A percentile compares a stretch with the other conserved stretches of the same genome.
Evolutionary conservation across 1,140 invertebrate species (phyloP).

Genomic region (Aphelinus atriplicis): DNA sequence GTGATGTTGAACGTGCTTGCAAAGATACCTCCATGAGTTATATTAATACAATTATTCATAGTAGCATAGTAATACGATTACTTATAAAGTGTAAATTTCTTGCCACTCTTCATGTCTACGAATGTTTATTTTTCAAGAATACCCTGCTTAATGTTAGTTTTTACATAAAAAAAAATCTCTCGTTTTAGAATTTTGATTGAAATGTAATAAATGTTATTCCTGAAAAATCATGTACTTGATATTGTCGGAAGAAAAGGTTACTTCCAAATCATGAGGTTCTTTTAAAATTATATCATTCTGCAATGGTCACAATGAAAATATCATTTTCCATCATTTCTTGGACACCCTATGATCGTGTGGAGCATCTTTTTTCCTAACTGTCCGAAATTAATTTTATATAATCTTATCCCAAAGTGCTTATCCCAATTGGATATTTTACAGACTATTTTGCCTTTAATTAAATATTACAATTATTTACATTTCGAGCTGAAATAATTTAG

Average conservation of each 20-base stretch:
- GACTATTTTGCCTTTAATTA: constrained; percentile 57
- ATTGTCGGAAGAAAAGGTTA: too few relatives aligned
- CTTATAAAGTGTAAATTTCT: constrained; percentile 49
- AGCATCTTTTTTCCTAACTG: neutral
- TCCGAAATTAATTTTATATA: constrained; percentile 38
- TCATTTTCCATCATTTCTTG: too few relatives aligned
- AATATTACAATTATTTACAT: constrained; percentile 67
- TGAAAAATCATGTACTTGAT: too few relatives aligned
- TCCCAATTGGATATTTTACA: constrained; percentile 47
- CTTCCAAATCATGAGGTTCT: too few relatives aligned
- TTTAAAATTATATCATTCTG: too few relatives aligned
- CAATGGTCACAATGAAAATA: too few relatives aligned
- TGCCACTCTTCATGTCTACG: neutral
- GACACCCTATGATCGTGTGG: too few relatives aligned
- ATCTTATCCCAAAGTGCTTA: constrained; percentile 50
- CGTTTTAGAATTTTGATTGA: too few relatives aligned
- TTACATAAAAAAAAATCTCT: too few relatives aligned
- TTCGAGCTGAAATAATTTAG: constrained; percentile 17
- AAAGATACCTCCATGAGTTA: constrained; percentile 42
- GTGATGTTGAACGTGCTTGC: neutral
- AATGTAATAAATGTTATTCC: too few relatives aligned
- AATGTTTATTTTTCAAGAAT: too few relatives aligned
- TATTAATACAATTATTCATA: constrained; percentile 48
- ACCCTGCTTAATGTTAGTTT: too few relatives aligned
- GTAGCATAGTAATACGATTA: constrained; percentile 55